These are phyloP conservation scores for Ophiothrix spiculata DNA, from an alignment of 35 echinoderm and acorn worm genomes.

Conservation along the genomic window DNA sequence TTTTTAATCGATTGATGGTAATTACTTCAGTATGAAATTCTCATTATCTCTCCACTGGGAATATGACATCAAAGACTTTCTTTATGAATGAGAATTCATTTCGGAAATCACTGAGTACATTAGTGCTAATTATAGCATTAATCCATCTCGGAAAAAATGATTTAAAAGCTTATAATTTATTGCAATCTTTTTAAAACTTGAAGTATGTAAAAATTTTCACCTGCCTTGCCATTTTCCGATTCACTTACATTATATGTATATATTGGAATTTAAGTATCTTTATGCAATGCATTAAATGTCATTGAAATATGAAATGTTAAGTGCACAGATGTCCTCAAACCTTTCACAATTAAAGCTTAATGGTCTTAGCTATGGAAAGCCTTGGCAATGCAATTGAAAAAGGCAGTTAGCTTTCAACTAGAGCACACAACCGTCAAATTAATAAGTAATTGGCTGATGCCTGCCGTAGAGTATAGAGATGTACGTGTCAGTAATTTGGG, in stretches of 20 bases:
- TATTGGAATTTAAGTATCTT: too few relatives aligned
- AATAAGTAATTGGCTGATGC: neutral
- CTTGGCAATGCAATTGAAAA: neutral
- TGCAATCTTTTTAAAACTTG: too few relatives aligned
- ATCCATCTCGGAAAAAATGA: neutral
- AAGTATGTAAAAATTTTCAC: too few relatives aligned
- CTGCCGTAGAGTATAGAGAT: neutral
- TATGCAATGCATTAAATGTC: too few relatives aligned
- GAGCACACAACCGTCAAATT: neutral
- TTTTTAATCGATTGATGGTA: neutral
- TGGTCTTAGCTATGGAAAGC: neutral
- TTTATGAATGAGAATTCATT: neutral
- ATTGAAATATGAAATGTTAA: neutral
- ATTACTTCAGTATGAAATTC: constrained; percentile 1
- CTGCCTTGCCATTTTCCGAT: too few relatives aligned
- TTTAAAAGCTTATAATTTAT: too few relatives aligned
- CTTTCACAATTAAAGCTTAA: neutral
- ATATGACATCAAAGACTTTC: neutral
- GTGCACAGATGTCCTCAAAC: neutral
- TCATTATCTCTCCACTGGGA: neutral
- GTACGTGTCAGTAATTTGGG: neutral
- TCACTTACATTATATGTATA: too few relatives aligned
- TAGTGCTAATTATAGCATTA: neutral
- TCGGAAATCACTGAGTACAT: neutral
- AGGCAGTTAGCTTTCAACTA: constrained; percentile 9